Percentiles rank a stretch among this genome's conserved stretches.
Evolutionary conservation across 1,140 invertebrate species (phyloP).

Genomic region (Dendroctonus ponderosae): DNA sequence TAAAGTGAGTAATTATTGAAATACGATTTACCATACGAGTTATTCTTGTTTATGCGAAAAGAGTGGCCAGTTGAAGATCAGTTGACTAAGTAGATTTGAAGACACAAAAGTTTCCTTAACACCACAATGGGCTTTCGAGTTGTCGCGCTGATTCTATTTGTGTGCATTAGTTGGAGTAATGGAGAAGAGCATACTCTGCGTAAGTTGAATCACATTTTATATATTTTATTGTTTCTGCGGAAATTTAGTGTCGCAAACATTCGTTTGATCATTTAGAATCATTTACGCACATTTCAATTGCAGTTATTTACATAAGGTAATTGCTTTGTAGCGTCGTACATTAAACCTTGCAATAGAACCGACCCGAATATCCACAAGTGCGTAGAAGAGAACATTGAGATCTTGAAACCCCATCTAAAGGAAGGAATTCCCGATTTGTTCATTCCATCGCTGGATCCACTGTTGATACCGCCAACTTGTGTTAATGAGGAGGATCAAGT

Average conservation of each 20-base stretch:
- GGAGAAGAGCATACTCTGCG: neutral
- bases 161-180: neutral
- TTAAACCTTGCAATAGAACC: constrained; percentile 19
- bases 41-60: neutral
- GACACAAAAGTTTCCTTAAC: neutral
- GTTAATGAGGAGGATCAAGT: constrained; percentile 31
- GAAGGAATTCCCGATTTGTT: constrained; percentile 20
- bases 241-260: no score
- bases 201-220: neutral
- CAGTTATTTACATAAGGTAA: no score
- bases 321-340: constrained; percentile 20
- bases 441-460: constrained; percentile 20
- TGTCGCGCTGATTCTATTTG: neutral
- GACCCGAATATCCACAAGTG: constrained; percentile 26
- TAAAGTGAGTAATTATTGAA: neutral
- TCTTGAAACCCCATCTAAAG: constrained; percentile 17
- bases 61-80: neutral
- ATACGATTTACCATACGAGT: neutral
- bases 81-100: neutral
- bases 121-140: neutral
- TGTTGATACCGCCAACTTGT: constrained; percentile 25
- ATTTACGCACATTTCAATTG: no score
- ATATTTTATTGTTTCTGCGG: neutral
- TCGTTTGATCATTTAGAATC: no score
- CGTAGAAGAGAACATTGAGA: constrained; percentile 23